Percentiles rank a stretch among this genome's conserved stretches.
Evolutionary conservation across 2,888 invertebrate species (phyloP).

Genomic region (Scaptomyza cyrtandrae): DNA sequence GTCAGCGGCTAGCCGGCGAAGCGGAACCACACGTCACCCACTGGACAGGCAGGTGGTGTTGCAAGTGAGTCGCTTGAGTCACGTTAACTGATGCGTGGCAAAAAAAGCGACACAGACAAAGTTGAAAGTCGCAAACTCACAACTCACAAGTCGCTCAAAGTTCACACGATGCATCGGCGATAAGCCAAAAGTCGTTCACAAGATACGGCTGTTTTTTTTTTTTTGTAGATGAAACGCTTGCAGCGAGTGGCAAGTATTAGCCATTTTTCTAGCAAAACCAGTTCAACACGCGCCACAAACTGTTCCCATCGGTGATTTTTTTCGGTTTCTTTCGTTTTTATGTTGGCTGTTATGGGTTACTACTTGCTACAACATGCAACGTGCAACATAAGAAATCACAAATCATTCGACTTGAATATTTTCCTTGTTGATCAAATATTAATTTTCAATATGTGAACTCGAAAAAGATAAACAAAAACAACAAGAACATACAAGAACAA

Average conservation of each 20-base stretch:
- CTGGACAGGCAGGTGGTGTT: constrained; percentile 56
- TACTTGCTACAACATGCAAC: constrained; percentile 22
- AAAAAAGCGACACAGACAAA: constrained; percentile 17
- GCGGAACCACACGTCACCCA: constrained; percentile 77
- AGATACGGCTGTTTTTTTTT: constrained; percentile 50
- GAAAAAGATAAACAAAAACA: constrained; percentile 11
- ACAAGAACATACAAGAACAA: constrained; percentile 11
- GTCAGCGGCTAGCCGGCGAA: constrained; percentile 60
- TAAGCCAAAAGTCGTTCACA: constrained; percentile 48
- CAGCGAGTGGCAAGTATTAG: constrained; percentile 30
- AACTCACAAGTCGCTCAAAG: constrained; percentile 39
- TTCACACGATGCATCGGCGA: constrained; percentile 66
- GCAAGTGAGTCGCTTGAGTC: constrained; percentile 37
- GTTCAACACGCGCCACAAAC: constrained; percentile 51
- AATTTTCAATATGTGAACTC: constrained; percentile 62
- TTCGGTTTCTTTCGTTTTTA: background rate
- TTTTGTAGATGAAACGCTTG: constrained; percentile 21
- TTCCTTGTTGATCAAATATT: constrained; percentile 66
- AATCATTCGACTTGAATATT: constrained; percentile 41
- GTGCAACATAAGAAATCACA: constrained; percentile 21
- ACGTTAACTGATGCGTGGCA: constrained; percentile 63
- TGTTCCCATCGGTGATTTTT: constrained; percentile 5
- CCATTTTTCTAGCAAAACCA: constrained; percentile 30
- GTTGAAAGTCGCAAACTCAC: constrained; percentile 10
- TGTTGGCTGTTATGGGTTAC: constrained; percentile 37